These are phyloP conservation scores for Hirudo medicinalis DNA, from an alignment of 1,140 invertebrate species.

Conservation along the genomic window DNA sequence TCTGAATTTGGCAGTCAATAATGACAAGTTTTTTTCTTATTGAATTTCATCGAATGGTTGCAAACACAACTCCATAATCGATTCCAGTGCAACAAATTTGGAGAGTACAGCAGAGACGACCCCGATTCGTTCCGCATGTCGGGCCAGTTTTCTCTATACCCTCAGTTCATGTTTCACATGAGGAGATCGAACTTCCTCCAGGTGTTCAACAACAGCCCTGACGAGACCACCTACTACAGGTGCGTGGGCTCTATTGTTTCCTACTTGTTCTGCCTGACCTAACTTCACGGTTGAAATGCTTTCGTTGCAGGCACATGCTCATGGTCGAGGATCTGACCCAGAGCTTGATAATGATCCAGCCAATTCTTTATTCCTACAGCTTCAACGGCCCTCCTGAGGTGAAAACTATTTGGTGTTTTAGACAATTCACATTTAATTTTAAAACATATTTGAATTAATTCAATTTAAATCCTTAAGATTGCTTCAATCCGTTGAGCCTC, in stretches of 20 bases:
- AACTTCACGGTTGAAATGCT: not conserved
- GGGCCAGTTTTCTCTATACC: slow-evolving; percentile 94
- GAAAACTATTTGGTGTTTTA: slow-evolving; percentile 18
- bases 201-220: slow-evolving; percentile 99
- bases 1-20: no score
- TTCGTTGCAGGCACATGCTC: slow-evolving; percentile 69
- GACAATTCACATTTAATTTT: not conserved
- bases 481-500: no score
- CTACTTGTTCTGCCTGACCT: not conserved
- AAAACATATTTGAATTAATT: no score
- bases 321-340: slow-evolving; percentile 89
- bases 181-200: slow-evolving; percentile 95
- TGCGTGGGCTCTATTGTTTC: slow-evolving; percentile 33
- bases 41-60: not conserved
- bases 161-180: slow-evolving; percentile 99
- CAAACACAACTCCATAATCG: slow-evolving; percentile 18
- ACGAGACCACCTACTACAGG: slow-evolving; percentile 98
- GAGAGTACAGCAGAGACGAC: slow-evolving; percentile 93
- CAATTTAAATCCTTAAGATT: no score
- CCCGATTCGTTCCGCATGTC: slow-evolving; percentile 85
- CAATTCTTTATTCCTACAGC: slow-evolving; percentile 93
- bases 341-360: slow-evolving; percentile 98
- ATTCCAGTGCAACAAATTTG: slow-evolving; percentile 93
- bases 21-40: no score
- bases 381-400: slow-evolving; percentile 84